Percentiles rank a stretch among this genome's conserved stretches.
phyloP scores from a whole-genome alignment of 2,888 invertebrate species.

The Eustalomyia histrio region DNA sequence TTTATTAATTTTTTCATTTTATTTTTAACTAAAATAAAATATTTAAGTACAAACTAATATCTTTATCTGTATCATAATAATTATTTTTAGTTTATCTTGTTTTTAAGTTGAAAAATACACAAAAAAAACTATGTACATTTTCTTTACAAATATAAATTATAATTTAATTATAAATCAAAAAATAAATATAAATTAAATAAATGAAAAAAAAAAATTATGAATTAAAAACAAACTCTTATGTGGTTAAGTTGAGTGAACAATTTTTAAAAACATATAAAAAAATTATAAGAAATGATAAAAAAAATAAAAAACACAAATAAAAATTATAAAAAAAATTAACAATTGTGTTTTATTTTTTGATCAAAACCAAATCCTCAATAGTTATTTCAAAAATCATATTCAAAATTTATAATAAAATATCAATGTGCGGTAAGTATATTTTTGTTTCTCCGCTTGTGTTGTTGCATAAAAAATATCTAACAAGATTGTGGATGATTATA shows the following conservation, averaged over 20 bases:
- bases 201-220: conserved; percentile 35
- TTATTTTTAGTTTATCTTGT: conserved; percentile 39
- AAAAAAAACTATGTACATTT: conserved; percentile 60
- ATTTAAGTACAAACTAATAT: conserved; percentile 67
- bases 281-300: conserved; percentile 62
- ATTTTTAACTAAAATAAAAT: conserved; percentile 46
- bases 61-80: conserved; percentile 59
- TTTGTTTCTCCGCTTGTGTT: no score
- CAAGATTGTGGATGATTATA: no score
- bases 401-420: no score
- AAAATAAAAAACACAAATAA: conserved; percentile 55
- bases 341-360: background rate
- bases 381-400: no score
- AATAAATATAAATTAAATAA: conserved; percentile 11
- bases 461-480: no score
- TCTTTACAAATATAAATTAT: conserved; percentile 54
- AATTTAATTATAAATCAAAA: conserved; percentile 63
- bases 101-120: conserved; percentile 49
- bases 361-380: no score
- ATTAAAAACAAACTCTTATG: conserved; percentile 61
- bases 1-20: conserved; percentile 28
- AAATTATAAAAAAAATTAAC: conserved; percentile 55
- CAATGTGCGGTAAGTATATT: no score
- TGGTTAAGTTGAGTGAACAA: conserved; percentile 65
- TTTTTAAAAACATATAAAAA: conserved; percentile 65